phyloP scores from a whole-genome alignment of 2,113 vertebrate genomes.

The crab-eating macaque (Macaca fascicularis) region T2T-MFA8v1.1 NC_088389.1:62052001-62052500 shows the following conservation, averaged over 20 bases:
- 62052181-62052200: not conserved
- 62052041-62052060: constrained; percentile 37
- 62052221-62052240: not conserved
- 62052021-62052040: not conserved
- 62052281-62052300: not conserved
- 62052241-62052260: not conserved
- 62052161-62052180: not conserved
- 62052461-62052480: no score
- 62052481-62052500: no score
- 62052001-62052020: not conserved
- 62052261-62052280: not conserved
- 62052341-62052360: constrained; percentile 12
- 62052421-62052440: not conserved
- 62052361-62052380: not conserved
- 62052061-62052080: constrained; percentile 25
- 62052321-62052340: constrained; percentile 19
- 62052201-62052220: not conserved
- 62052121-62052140: not conserved
- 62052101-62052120: not conserved
- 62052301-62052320: not conserved
- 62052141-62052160: not conserved
- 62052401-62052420: not conserved
- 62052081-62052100: not conserved
- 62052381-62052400: not conserved
- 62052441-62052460: no score